Evolutionary conservation across 2,888 invertebrate species (phyloP), one percentile per base, ranked within the genome.

Genomic region (Drosophila trichaetosa): DNA sequence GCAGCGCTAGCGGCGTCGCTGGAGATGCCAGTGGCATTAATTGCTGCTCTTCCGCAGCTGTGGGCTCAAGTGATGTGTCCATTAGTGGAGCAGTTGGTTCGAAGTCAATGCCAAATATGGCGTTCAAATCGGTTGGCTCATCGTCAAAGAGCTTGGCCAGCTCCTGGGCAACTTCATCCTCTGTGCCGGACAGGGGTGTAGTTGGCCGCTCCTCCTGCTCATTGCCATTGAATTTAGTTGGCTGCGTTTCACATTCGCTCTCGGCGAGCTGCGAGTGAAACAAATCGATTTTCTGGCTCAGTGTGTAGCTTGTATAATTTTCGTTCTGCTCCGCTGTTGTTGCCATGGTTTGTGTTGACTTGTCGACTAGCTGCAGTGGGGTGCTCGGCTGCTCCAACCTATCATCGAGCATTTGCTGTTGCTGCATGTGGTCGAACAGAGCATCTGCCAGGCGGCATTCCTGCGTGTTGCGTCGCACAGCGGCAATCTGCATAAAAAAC

Each of bases 231-330:
- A 51, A 40, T 54, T 48, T 18, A 33, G n/a, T 21, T 33, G 29
- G 10, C 27, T 34, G 29, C 13, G 56, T 13, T n/a, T 62, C 13
- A 21, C 40, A 16, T 71, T 62, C 72, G 40, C 68, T 67, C 54
- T 76, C 77, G n/a, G 79, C 77, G 7, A 92, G 82, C 75, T 80
- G 21, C 68, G 59, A 64, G 79, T 92, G 87, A 76, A 92, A 92
- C 69, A 86, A 83, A 82, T 91, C 82, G 73, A 92, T 92, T 88
- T 92, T 92, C 60, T 90, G 79, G 52, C 81, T 59, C 27, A 91
- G 73, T 48, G 87, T 75, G 27, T 64, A 79, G 51, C 74, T 74
- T 21, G 64, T 65, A 52, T 59, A 70, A 36, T 64, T 48, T 21
- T 71, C 71, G 16, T 52, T 51, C 21, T 56, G 58, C 13, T 61